Evolutionary conservation across 2,113 vertebrate genomes (phyloP).

Genomic region (Mesembrinibis cayennensis): DNA sequence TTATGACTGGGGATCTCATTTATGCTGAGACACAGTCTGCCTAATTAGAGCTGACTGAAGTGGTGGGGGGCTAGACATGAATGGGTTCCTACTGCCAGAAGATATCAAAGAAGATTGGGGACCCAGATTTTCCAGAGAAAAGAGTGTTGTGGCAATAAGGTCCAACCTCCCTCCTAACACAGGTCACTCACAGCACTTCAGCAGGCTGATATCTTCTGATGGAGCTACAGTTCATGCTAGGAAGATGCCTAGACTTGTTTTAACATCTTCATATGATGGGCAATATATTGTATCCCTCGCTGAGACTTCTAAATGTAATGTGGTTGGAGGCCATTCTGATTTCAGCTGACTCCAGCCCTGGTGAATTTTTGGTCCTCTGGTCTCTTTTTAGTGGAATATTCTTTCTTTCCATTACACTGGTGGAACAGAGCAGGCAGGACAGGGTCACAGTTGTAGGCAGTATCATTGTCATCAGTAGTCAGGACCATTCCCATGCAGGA

Average conservation of each 20-base stretch:
- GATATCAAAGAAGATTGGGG: background rate
- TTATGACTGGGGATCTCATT: background rate
- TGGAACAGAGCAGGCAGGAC: background rate
- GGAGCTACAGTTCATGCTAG: background rate
- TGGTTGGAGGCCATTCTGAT: background rate
- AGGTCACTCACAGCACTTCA: background rate
- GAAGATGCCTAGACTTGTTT: background rate
- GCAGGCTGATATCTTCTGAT: background rate
- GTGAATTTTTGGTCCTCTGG: background rate
- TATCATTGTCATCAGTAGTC: background rate
- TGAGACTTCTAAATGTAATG: background rate
- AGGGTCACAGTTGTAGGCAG: background rate
- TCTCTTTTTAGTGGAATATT: background rate
- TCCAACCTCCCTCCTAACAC: background rate
- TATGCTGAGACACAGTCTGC: background rate
- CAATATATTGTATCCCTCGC: background rate
- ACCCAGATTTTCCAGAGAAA: background rate
- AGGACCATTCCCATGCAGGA: background rate
- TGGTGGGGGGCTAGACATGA: background rate
- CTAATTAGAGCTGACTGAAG: background rate
- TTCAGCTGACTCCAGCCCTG: background rate
- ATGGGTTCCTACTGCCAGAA: background rate
- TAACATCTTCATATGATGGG: background rate
- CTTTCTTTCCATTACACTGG: background rate
- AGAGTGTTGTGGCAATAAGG: background rate